Evolutionary conservation across 92 coral and sea anemone genomes (phyloP), one percentile per base, ranked within the genome.

Genomic region (Bergia sp.): DNA sequence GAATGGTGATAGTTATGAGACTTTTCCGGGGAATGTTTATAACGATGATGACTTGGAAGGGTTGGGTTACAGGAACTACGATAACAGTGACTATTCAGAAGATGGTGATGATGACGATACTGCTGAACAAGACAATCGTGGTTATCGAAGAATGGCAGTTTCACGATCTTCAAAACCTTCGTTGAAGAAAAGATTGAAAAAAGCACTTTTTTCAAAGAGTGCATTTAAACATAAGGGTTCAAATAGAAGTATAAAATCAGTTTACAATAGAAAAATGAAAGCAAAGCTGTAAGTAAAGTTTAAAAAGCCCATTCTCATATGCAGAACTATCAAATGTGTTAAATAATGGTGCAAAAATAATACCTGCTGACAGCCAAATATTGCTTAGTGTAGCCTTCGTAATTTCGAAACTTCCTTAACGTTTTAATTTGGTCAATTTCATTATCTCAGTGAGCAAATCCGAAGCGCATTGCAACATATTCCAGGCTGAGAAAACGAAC

Each of bases 81-180:
- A 76, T 39, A 18, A 76, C n/a, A 0, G 29, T 41, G 45, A 76
- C 3, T 41, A 39, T 76, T 42, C 11, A 8, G 53, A 81, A 15
- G 72, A 45, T n/a, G 85, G 72, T 16, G 71, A 7, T 58, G 47
- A 61, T 57, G 50, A 20, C 41, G 72, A 81, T 41, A 61, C 20
- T 2, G 74, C 55, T 6, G 71, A 55, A 29, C 39, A 77, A 37
- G 42, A 37, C 2, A 74, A 58, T 61, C 73, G 47, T 7, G 49
- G 41, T 57, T 58, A 81, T 23, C 73, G 85, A 61, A 81, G 85
- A 65, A 81, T 65, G 74, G 73, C 18, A 39, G 40, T 81, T 61
- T 61, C 36, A 76, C 29, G 53, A 75, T 75, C 79, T 7, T 37
- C 72, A 2, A 55, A 37, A 55, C 61, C 49, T 39, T 57, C 73